These are phyloP conservation scores for Batillaria attramentaria DNA, from an alignment of 1,140 invertebrate genomes.

Conservation along the genomic window DNA sequence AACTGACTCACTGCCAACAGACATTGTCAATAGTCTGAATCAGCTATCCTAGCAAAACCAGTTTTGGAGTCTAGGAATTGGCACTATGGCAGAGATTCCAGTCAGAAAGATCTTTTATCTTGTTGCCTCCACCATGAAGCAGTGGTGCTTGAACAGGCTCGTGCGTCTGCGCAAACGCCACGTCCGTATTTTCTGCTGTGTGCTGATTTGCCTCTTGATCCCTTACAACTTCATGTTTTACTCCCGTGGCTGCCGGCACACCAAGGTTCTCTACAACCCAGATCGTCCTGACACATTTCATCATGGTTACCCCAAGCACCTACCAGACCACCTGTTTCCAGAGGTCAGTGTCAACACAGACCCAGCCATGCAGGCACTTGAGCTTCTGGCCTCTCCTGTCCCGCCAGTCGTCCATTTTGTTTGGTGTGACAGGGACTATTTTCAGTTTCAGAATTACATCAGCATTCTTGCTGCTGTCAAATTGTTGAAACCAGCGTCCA, in stretches of 20 bases:
- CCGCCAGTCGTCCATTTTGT: conserved; percentile 44
- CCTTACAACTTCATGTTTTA: conserved; percentile 27
- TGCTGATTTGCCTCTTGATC: conserved; percentile 14
- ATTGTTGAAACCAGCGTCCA: conserved; percentile 39
- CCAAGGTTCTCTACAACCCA: conserved; percentile 9
- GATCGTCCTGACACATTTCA: conserved; percentile 26
- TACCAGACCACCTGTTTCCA: conserved; percentile 21
- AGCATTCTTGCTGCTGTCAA: conserved; percentile 55
- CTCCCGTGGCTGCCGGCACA: conserved; percentile 23
- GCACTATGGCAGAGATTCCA: neutral
- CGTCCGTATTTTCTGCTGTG: conserved; percentile 5
- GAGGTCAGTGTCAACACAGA: neutral
- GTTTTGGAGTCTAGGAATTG: too few relatives aligned
- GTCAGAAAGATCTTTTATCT: neutral
- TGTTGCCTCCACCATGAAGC: neutral
- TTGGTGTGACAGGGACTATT: conserved; percentile 51
- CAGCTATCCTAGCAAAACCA: too few relatives aligned
- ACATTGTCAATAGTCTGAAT: too few relatives aligned
- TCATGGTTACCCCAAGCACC: conserved; percentile 7
- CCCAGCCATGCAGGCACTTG: neutral
- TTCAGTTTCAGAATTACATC: conserved; percentile 58
- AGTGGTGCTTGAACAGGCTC: neutral
- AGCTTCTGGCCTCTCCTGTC: conserved; percentile 13
- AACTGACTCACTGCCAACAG: too few relatives aligned
- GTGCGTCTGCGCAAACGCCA: neutral